A percentile compares a stretch with the other conserved stretches of the same genome.
Conservation (phyloP, 2,113 vertebrate genomes). For the Hippocampus mohnikei region DNA sequence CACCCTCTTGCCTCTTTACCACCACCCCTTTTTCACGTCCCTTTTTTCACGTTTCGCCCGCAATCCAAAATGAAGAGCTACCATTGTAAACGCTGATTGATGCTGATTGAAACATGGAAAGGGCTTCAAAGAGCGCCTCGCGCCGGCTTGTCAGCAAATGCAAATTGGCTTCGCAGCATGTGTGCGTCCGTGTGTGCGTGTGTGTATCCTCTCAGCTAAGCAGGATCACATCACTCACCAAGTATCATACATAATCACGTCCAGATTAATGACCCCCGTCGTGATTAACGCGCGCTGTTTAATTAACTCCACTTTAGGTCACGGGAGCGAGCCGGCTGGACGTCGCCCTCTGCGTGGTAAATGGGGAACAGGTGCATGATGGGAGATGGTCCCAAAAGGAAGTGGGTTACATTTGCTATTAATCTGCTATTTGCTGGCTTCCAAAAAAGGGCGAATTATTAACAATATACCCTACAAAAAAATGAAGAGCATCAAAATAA, state of each 20-base stretch:
- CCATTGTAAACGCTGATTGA: conserved; percentile 50
- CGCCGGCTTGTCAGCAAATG: neutral
- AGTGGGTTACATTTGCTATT: conserved; percentile 46
- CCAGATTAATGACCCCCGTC: conserved; percentile 57
- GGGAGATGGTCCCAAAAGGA: conserved; percentile 8
- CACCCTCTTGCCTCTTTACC: neutral
- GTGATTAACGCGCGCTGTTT: conserved; percentile 67
- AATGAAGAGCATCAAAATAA: conserved; percentile 47
- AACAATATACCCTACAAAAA: conserved; percentile 28
- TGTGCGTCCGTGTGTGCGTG: conserved; percentile 3
- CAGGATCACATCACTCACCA: conserved; percentile 46
- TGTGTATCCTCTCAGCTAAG: conserved; percentile 15
- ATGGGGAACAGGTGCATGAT: conserved; percentile 30
- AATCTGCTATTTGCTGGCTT: conserved; percentile 54
- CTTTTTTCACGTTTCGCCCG: conserved; percentile 32
- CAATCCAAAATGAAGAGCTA: conserved; percentile 44
- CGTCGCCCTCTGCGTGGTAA: conserved; percentile 45
- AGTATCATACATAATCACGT: conserved; percentile 64
- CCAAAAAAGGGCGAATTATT: conserved; percentile 52
- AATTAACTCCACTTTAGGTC: conserved; percentile 63
- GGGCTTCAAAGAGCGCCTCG: conserved; percentile 58
- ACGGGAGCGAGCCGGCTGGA: conserved; percentile 17
- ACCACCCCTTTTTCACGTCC: conserved; percentile 22
- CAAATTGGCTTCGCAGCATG: neutral
- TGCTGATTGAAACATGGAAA: conserved; percentile 67